These are phyloP conservation scores for Falco peregrinus DNA, from an alignment of 2,797 vertebrate genomes.

Conservation along the genomic window DNA sequence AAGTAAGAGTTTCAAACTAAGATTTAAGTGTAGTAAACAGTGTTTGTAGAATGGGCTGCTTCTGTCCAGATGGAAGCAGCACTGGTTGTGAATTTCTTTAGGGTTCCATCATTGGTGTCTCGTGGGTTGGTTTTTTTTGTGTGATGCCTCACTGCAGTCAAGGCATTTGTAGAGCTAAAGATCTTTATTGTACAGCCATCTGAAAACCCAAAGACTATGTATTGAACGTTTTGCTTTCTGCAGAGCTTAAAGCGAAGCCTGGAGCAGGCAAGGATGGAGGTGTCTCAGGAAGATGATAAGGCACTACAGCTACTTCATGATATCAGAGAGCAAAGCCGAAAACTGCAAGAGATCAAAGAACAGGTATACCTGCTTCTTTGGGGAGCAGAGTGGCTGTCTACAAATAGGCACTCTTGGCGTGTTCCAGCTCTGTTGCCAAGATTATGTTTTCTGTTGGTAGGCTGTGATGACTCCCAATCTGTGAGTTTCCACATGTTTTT, in stretches of 20 bases:
- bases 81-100: background rate
- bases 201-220: slow-evolving; percentile 41
- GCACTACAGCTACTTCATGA: slow-evolving; percentile 97
- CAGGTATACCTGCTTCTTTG: slow-evolving; percentile 83
- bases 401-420: background rate
- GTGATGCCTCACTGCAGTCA: background rate
- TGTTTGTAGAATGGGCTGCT: background rate
- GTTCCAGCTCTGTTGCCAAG: background rate
- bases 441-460: background rate
- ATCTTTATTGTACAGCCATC: slow-evolving; percentile 46
- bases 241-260: slow-evolving; percentile 99
- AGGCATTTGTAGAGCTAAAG: slow-evolving; percentile 53
- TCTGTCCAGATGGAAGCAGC: slow-evolving; percentile 41
- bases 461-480: background rate
- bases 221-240: slow-evolving; percentile 78
- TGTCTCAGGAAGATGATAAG: slow-evolving; percentile 98
- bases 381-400: background rate
- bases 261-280: slow-evolving; percentile 97
- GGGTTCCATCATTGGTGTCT: background rate
- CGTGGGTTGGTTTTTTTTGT: background rate
- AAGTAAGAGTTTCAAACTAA: slow-evolving; percentile 3
- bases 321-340: slow-evolving; percentile 98
- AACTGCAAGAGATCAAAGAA: slow-evolving; percentile 99
- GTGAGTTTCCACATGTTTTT: background rate
- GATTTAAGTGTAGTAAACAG: background rate